Base-by-base conservation (phyloP, 2,797 vertebrate species). In the Furcifer pardalis region DNA sequence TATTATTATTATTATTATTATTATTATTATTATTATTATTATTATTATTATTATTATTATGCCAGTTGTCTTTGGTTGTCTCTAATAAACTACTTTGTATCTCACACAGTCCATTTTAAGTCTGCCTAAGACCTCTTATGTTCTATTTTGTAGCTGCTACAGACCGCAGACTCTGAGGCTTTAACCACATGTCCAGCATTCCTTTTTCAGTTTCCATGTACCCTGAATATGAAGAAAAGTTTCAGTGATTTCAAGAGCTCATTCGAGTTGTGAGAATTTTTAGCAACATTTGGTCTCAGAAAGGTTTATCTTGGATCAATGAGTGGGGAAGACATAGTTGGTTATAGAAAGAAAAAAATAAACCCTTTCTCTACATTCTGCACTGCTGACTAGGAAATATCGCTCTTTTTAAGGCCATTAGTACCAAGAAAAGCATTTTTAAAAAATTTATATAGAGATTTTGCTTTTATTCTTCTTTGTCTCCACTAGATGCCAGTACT, bases 401-500 rank as follows among this genome's bases (percentile, higher is more conserved):
- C 9, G 19, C 66, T 19, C 27, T 63, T 63, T 63, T 63, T 63
- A 63, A 63, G 65, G 27, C 37, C 27, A 10, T 46, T 56, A 21
- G 19, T 56, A 3, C 52, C 21, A 25, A 37, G 13, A 77, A 59
- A 5, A 27, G 5, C 7, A 13, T 25, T 42, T n/a, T 32, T 35
- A n/a, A n/a, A n/a, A n/a, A n/a, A n/a, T n/a, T n/a, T n/a, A 59
- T 63, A 63, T 23, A 56, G 37, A 1, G 9, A 2, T 23, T 8
- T 37, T 5, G 1, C 23, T 69, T 21, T 87, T 35, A n/a, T 84
- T 30, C 23, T 73, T 66, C 27, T 49, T 3, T 23, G 21, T 1
- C 44, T 37, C 81, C 94, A 77, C 85, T 88, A 93, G 93, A 89
- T 94, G 94, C 89, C 83, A 85, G 40, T 42, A 49, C 5, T 49